Conservation (phyloP, 23 tunicate genomes). For the Halocynthia aurantium region DNA sequence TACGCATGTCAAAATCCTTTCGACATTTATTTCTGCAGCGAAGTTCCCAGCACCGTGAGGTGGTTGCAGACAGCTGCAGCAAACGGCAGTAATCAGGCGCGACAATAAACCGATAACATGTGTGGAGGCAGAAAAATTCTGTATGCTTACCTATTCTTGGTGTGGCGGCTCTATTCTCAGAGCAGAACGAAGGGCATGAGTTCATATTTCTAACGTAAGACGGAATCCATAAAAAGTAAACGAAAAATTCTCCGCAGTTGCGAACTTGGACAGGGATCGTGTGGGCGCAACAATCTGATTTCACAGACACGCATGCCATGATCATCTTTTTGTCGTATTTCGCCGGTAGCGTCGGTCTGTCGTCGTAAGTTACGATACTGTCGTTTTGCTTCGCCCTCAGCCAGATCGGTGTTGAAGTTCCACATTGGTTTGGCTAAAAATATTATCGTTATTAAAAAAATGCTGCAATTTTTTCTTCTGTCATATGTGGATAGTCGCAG, state of each 20-base stretch:
- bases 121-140: no score
- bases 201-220: background rate
- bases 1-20: no score
- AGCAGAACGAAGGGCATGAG: conserved; percentile 4
- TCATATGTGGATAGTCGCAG: background rate
- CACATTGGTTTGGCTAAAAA: conserved; percentile 13
- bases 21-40: no score
- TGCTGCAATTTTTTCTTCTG: no score
- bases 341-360: conserved; percentile 2
- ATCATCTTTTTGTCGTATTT: background rate
- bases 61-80: no score
- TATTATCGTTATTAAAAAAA: background rate
- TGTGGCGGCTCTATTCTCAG: conserved; percentile 3
- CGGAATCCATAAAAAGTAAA: background rate
- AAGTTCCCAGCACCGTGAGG: no score
- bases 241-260: background rate
- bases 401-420: conserved; percentile 8
- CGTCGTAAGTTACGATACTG: background rate
- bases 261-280: background rate
- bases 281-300: conserved; percentile 12
- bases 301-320: conserved; percentile 1
- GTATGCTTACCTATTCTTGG: conserved; percentile 3
- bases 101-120: no score
- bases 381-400: conserved; percentile 6
- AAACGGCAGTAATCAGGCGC: no score